These are phyloP conservation scores for Phalacrocorax carbo DNA, from an alignment of 2,113 vertebrate genomes.

Conservation along the genomic window DNA sequence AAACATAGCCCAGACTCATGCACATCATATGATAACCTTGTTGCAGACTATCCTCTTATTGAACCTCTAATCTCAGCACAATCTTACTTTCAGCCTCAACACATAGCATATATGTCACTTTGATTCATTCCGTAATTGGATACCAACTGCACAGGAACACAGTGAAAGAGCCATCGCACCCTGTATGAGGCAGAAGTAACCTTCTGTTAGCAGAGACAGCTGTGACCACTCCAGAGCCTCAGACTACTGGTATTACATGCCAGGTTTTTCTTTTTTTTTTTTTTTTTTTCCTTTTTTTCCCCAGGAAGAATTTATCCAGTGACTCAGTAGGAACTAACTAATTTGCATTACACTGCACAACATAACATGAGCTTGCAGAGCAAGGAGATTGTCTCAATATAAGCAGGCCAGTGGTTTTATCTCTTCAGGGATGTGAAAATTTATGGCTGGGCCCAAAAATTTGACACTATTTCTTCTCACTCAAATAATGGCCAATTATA, in stretches of 20 bases:
- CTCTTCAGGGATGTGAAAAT: not conserved
- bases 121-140: not conserved
- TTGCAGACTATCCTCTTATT: not conserved
- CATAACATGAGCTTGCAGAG: not conserved
- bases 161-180: not conserved
- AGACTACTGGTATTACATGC: too few species aligned
- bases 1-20: not conserved
- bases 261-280: too few species aligned
- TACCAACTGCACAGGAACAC: not conserved
- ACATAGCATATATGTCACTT: not conserved
- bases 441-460: not conserved
- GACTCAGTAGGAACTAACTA: not conserved
- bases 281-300: not conserved
- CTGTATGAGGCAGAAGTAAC: not conserved
- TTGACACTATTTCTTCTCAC: not conserved
- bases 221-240: not conserved
- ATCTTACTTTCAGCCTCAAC: not conserved
- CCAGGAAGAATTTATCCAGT: not conserved
- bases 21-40: accelerated
- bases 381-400: not conserved
- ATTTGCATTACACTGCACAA: not conserved
- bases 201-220: not conserved
- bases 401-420: not conserved
- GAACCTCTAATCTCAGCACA: not conserved
- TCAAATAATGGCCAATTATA: not conserved